Evolutionary conservation across 1,140 invertebrate genomes (phyloP).

Genomic region (Aphaenogaster floridana): DNA sequence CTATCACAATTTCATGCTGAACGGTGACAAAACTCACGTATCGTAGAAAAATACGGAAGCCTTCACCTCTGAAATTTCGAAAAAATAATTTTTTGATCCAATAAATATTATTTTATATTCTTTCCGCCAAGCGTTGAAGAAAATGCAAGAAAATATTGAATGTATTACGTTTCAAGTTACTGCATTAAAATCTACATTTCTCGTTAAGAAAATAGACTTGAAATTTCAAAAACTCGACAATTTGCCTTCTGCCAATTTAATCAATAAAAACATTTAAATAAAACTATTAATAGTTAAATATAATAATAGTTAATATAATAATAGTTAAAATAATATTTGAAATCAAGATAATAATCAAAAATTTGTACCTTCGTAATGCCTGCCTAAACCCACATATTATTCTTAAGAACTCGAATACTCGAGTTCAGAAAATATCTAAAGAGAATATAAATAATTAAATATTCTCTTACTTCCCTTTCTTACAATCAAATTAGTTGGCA

Average conservation of each 20-base stretch:
- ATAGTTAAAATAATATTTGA: slow-evolving; percentile 2
- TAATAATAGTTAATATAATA: no score
- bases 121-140: background rate
- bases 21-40: slow-evolving; percentile 7
- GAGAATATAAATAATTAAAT: background rate
- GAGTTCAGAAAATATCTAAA: background rate
- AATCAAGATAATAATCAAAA: background rate
- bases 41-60: slow-evolving; percentile 16
- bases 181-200: background rate
- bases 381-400: background rate
- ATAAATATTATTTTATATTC: background rate
- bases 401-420: background rate
- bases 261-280: background rate
- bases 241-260: background rate
- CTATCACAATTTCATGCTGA: background rate
- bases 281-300: no score
- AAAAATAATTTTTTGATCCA: background rate
- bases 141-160: background rate
- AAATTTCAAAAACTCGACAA: background rate
- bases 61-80: slow-evolving; percentile 1
- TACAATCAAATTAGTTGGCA: background rate
- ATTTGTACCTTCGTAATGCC: background rate
- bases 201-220: background rate
- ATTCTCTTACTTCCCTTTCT: background rate
- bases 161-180: background rate